Evolutionary conservation across 2,113 vertebrate species (phyloP).

Genomic region (Chamaea fasciata): DNA sequence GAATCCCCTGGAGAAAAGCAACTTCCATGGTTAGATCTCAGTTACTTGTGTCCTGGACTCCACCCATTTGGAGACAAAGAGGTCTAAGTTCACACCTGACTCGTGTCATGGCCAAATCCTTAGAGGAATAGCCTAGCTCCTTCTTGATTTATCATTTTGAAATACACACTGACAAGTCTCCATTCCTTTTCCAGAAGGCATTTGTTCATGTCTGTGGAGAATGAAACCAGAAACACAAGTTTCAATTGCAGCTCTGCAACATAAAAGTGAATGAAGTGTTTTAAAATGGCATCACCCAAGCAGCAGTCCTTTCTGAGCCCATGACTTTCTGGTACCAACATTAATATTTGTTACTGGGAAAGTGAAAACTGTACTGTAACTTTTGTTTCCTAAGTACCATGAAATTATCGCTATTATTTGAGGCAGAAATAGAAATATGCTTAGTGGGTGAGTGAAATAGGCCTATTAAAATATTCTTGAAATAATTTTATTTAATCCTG

Average conservation of each 20-base stretch:
- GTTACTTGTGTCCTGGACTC: not conserved
- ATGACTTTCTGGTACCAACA: not conserved
- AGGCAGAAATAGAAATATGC: not conserved
- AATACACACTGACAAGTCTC: not conserved
- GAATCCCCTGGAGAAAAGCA: not conserved
- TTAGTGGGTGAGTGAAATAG: not conserved
- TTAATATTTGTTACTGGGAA: not conserved
- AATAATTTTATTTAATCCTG: not conserved
- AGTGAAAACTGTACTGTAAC: not conserved
- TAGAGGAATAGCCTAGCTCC: not conserved
- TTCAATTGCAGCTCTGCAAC: not conserved
- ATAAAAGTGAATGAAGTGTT: not conserved
- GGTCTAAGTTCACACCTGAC: not conserved
- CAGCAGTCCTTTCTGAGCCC: not conserved
- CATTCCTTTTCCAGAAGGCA: not conserved
- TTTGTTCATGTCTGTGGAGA: not conserved
- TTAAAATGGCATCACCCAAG: not conserved
- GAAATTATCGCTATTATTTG: not conserved
- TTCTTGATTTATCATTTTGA: not conserved
- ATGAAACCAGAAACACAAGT: not conserved
- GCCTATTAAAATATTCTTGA: not conserved
- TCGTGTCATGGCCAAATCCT: not conserved
- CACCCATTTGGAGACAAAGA: not conserved
- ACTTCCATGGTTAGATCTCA: not conserved
- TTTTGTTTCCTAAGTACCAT: not conserved